Evolutionary conservation across 1,140 invertebrate species (phyloP), one percentile per base, ranked within the genome.

Genomic region (Drosophila pruinosa): DNA sequence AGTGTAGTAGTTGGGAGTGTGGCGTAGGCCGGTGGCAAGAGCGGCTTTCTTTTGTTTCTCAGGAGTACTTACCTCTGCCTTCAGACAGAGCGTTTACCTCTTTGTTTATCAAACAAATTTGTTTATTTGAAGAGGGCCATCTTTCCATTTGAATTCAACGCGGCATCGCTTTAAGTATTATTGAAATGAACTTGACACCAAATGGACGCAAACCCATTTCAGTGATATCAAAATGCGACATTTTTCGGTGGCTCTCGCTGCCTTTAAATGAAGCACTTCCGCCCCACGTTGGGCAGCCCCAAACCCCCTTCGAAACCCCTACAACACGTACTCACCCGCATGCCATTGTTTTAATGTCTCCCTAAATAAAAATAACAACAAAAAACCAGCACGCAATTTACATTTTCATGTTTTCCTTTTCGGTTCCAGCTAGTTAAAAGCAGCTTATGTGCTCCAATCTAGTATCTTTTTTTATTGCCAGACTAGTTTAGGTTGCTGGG

Each of bases 101-200:
- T 81, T 78, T 86, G 69, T 71, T 81, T 81, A 86, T 59, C 73
- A 86, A 88, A 86, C 77, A 86, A 86, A 68, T 78, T 50, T 81
- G 76, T 83, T 73, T 75, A 48, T 72, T 43, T 73, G 26, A 34
- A 28, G 26, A 31, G 24, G 21, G 38, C 4, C 31, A 45, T 62
- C 43, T 63, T 10, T 45, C 21, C 21, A 45, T 10, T 45, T 47
- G n/a, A 21, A 47, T 26, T n/a, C 22, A n/a, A 10, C n/a, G 50
- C 52, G 52, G 50, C 26, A 24, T 34, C 22, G 54, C 28, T 59
- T 58, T 36, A 36, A 36, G 69, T 52, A 80, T 78, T 77, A 86
- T 88, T 86, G 50, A 85, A 85, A 80, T 48, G 81, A 77, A 88
- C 81, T 85, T 85, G 81, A 85, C 81, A 85, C 81, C 78, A 81